A percentile compares a stretch with the other conserved stretches of the same genome.
Conservation (phyloP, 2,113 vertebrate species). For the Tachuris rubrigastra region DNA sequence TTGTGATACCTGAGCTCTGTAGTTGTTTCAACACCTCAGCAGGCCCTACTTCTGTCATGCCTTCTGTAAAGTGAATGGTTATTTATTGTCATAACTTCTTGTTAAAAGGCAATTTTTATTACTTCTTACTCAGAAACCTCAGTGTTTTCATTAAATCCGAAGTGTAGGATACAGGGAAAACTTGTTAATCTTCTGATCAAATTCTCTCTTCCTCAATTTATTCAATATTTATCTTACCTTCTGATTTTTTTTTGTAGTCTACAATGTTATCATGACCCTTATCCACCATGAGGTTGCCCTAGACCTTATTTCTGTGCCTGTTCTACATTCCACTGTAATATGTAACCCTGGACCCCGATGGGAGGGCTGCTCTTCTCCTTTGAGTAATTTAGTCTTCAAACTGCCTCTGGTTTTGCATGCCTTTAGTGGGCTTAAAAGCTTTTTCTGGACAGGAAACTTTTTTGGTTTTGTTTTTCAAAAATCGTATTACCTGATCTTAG, state of each 20-base stretch:
- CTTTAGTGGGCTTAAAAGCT: neutral
- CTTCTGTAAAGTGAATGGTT: constrained; percentile 9
- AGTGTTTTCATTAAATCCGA: neutral
- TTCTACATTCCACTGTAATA: neutral
- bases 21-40: neutral
- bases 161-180: neutral
- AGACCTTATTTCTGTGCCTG: neutral
- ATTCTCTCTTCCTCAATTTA: neutral
- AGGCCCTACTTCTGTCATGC: neutral
- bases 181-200: neutral
- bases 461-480: neutral
- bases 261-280: neutral
- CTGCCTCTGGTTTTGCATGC: neutral
- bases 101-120: neutral
- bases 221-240: neutral
- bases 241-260: neutral
- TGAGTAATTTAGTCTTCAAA: neutral
- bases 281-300: neutral
- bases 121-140: neutral
- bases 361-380: neutral
- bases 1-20: neutral
- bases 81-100: neutral
- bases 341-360: neutral
- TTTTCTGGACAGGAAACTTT: neutral
- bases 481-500: neutral